These are phyloP conservation scores for Andinoacara biseriatus DNA, from an alignment of 2,113 vertebrate species.

Conservation along the genomic window DNA sequence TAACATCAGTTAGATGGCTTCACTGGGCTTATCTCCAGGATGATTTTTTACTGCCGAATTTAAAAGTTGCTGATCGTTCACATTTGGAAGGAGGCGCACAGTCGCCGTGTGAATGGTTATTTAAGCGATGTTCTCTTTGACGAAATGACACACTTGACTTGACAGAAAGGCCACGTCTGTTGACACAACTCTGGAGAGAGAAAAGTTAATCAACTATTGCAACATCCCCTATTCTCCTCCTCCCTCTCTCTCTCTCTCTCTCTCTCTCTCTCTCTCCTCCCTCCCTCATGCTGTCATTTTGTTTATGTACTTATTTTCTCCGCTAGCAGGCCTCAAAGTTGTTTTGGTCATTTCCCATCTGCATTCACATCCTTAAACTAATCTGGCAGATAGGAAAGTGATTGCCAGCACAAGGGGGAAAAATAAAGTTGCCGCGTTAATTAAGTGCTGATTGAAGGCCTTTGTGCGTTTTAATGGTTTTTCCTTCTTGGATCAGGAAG, in stretches of 20 bases:
- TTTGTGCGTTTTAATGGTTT: slow-evolving; percentile 77
- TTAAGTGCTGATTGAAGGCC: slow-evolving; percentile 79
- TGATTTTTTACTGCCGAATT: background rate
- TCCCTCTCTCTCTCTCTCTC: background rate
- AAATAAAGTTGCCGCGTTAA: slow-evolving; percentile 77
- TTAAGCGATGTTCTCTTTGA: slow-evolving; percentile 31
- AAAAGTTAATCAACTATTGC: slow-evolving; percentile 45
- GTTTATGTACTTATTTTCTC: slow-evolving; percentile 68
- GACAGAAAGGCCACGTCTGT: slow-evolving; percentile 29
- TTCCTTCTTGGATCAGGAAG: slow-evolving; percentile 80
- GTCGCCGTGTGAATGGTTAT: slow-evolving; percentile 5
- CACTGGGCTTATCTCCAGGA: slow-evolving; percentile 1
- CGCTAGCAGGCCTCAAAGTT: slow-evolving; percentile 55
- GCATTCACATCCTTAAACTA: slow-evolving; percentile 74
- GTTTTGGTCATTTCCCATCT: slow-evolving; percentile 71
- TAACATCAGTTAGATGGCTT: background rate
- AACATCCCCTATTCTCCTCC: background rate
- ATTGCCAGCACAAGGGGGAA: slow-evolving; percentile 57
- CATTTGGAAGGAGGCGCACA: slow-evolving; percentile 20
- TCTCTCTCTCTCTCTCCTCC: background rate
- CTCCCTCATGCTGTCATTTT: background rate
- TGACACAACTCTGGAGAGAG: slow-evolving; percentile 19
- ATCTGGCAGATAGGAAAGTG: slow-evolving; percentile 75
- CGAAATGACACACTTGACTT: slow-evolving; percentile 50
- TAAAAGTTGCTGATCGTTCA: slow-evolving; percentile 2